phyloP scores from a whole-genome alignment of 2,888 invertebrate species.

The Hetaerina titia region DNA sequence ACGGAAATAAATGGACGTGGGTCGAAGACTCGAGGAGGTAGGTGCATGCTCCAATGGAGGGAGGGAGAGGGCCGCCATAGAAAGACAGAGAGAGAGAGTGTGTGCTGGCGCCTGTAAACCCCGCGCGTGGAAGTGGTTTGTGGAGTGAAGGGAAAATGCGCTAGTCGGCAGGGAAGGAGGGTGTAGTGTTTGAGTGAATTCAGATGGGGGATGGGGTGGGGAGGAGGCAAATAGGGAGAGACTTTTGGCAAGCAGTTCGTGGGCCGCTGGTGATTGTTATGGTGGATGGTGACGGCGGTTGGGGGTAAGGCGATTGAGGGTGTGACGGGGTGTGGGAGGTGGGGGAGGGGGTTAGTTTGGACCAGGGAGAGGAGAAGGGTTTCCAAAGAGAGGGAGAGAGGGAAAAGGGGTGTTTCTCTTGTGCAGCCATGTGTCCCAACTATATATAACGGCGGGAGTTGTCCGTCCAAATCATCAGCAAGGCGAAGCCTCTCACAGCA shows the following conservation, averaged over 20 bases:
- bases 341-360: neutral
- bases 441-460: conserved; percentile 32
- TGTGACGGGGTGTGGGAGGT: neutral
- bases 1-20: neutral
- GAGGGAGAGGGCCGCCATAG: neutral
- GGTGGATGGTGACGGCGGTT: neutral
- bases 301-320: neutral
- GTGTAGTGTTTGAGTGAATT: neutral
- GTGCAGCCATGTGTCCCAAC: conserved; percentile 15
- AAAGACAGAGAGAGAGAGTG: neutral
- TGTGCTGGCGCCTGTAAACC: neutral
- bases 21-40: neutral
- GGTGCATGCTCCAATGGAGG: neutral
- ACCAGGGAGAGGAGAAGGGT: neutral
- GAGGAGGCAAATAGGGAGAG: neutral
- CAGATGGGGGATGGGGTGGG: neutral
- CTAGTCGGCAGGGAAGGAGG: neutral
- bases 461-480: conserved; percentile 1
- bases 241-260: neutral
- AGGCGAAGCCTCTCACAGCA: neutral
- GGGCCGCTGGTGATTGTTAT: neutral
- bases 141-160: neutral
- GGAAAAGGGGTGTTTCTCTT: neutral
- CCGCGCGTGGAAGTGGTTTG: too few species aligned
- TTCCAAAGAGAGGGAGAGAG: neutral